Percentiles rank a stretch among this genome's conserved stretches.
Evolutionary conservation across 2,888 invertebrate genomes (phyloP).

Genomic region (Leptinotarsa tumamoca): DNA sequence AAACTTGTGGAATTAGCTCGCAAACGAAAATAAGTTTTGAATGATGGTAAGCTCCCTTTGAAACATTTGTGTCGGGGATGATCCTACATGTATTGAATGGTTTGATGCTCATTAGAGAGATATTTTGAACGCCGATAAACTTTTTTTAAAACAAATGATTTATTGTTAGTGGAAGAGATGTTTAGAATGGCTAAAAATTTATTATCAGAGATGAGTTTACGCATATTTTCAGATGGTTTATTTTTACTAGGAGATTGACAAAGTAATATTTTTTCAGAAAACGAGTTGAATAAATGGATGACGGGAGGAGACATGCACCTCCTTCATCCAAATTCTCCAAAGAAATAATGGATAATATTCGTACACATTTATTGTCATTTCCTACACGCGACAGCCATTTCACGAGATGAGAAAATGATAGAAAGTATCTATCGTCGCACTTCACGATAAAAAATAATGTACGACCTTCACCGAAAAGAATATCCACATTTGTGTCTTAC

Average conservation of each 20-base stretch:
- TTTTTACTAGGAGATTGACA: no score
- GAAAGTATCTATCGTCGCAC: background rate
- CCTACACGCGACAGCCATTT: background rate
- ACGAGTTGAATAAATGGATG: background rate
- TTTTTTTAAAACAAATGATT: no score
- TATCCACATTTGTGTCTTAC: background rate
- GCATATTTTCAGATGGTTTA: no score
- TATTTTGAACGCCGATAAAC: no score
- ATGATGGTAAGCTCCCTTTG: background rate
- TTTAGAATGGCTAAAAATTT: no score
- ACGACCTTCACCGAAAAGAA: background rate
- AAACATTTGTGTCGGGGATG: no score
- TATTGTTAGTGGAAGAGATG: no score
- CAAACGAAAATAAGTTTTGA: conserved; percentile 9
- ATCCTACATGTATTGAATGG: no score
- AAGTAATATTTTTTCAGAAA: no score
- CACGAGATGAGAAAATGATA: background rate
- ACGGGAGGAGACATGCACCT: background rate
- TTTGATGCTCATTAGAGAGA: no score
- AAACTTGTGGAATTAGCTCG: conserved; percentile 11
- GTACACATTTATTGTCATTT: conserved; percentile 1
- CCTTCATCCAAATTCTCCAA: conserved; percentile 6
- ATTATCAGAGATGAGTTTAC: no score
- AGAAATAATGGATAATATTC: background rate
- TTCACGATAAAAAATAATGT: background rate